Evolutionary conservation across 2,888 invertebrate species (phyloP).

Genomic region (Trisateles emortualis): DNA sequence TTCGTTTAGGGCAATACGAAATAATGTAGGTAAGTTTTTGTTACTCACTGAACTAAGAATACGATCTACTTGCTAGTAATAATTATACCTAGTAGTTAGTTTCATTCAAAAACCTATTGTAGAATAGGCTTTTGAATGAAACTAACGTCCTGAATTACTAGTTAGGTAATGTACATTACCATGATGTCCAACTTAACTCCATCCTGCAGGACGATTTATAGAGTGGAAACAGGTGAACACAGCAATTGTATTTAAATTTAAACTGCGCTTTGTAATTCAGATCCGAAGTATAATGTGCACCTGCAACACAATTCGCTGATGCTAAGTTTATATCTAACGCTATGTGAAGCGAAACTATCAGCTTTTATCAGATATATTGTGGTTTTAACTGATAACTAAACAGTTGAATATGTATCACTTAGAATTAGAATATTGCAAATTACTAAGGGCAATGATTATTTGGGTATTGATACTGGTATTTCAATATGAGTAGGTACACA

Average conservation of each 20-base stretch:
- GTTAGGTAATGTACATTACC: not conserved
- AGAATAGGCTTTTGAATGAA: not conserved
- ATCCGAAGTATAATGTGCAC: not conserved
- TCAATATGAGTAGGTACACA: no score
- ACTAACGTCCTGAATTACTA: not conserved
- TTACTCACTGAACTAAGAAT: no score
- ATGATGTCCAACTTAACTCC: not conserved
- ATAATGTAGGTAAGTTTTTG: no score
- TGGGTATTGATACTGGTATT: no score
- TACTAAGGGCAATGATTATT: no score
- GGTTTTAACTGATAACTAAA: not conserved
- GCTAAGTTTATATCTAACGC: constrained; percentile 4
- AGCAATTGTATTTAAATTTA: constrained; percentile 5
- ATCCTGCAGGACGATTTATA: not conserved
- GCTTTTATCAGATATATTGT: not conserved
- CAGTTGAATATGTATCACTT: not conserved
- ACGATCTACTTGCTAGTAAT: no score
- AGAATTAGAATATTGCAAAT: no score
- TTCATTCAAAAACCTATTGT: no score
- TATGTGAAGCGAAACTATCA: constrained; percentile 7
- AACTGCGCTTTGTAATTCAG: constrained; percentile 3
- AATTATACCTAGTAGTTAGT: no score
- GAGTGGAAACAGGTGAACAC: constrained; percentile 1
- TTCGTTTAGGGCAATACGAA: no score
- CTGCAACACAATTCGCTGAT: constrained; percentile 8